These are phyloP conservation scores for Dinoponera quadriceps DNA, from an alignment of 1,140 invertebrate species.

Conservation along the genomic window DNA sequence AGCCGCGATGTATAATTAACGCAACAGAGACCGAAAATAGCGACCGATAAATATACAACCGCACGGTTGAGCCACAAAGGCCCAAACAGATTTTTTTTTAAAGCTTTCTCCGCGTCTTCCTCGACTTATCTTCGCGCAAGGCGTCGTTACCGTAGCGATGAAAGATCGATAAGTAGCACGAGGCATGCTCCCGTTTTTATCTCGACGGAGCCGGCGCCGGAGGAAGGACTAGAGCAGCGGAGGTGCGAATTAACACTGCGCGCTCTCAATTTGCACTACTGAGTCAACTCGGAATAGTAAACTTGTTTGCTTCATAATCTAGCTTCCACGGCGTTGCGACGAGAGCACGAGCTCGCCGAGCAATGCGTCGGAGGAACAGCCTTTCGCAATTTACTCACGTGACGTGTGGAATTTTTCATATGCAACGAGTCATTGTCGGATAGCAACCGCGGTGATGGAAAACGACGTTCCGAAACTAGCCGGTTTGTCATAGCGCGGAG, in stretches of 20 bases:
- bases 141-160: not conserved
- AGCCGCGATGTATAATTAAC: not conserved
- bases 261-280: constrained; percentile 45
- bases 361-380: constrained; percentile 15
- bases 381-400: constrained; percentile 23
- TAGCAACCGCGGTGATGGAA: not conserved
- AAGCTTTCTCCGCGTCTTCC: not conserved
- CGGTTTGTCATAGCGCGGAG: no score
- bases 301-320: constrained; percentile 51
- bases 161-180: not conserved
- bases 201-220: not conserved
- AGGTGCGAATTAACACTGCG: constrained; percentile 33
- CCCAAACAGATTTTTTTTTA: not conserved
- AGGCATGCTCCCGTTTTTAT: constrained; percentile 23
- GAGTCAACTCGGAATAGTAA: constrained; percentile 52
- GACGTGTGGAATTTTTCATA: constrained; percentile 32
- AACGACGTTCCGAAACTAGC: not conserved
- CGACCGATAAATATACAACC: not conserved
- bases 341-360: not conserved
- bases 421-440: constrained; percentile 19
- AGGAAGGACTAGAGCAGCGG: not conserved
- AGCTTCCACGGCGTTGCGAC: constrained; percentile 13
- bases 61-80: not conserved
- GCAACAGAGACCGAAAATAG: not conserved
- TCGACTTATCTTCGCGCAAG: not conserved